phyloP scores from a whole-genome alignment of 2,888 invertebrate species.

The Diabrotica balteata region DNA sequence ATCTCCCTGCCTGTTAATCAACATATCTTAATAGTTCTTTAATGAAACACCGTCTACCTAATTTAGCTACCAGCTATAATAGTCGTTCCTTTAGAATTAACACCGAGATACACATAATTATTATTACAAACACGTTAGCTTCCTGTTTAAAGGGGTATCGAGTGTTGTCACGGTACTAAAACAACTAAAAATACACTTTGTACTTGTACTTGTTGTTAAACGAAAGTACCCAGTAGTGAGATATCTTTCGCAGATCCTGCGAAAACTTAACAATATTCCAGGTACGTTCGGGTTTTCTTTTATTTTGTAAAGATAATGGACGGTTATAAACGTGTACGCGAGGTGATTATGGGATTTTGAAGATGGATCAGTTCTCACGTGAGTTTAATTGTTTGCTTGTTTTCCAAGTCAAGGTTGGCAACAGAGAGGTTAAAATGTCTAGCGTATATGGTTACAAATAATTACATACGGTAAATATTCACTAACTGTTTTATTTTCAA shows the following conservation, averaged over 20 bases:
- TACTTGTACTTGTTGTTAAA: neutral
- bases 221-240: neutral
- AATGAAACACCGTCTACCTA: no score
- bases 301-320: neutral
- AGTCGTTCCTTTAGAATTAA: slow-evolving; percentile 9
- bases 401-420: no score
- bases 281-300: neutral
- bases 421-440: no score
- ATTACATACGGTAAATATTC: no score
- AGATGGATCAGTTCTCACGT: slow-evolving; percentile 2
- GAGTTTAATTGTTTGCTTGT: neutral
- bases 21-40: no score
- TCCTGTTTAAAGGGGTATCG: slow-evolving; percentile 34
- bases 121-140: slow-evolving; percentile 35
- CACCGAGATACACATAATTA: slow-evolving; percentile 24
- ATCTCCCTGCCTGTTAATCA: no score
- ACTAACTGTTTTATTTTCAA: no score
- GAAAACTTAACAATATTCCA: neutral
- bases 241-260: neutral
- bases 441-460: no score
- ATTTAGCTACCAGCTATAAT: neutral
- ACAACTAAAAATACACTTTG: slow-evolving; percentile 13
- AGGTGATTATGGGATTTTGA: slow-evolving; percentile 1
- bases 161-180: slow-evolving; percentile 31
- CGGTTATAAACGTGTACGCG: neutral